Base-by-base conservation (phyloP, 2,113 vertebrate species). In the Setophaga coronata region DNA sequence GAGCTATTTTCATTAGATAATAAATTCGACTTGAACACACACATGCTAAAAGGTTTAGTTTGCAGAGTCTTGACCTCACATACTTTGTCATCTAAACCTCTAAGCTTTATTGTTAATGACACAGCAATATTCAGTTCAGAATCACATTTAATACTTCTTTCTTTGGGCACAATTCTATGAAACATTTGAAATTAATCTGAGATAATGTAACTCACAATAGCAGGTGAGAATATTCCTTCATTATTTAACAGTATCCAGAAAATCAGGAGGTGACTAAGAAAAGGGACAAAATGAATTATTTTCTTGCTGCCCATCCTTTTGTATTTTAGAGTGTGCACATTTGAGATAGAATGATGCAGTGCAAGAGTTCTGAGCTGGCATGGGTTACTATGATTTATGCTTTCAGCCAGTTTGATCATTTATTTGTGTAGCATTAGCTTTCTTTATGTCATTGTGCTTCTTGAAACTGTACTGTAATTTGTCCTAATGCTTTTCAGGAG, bases 11-110 rank as follows among this genome's bases (percentile, higher is more conserved):
- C 96, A 93, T 96, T 95, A 97, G 78, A 60, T 90, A 82, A 97
- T 97, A 97, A 84, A 97, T 97, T 97, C 97, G 78, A 95, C 93
- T 95, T 91, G 89, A 95, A 94, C 61, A 84, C 84, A 92, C 16
- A 95, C 34, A 93, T 70, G 40, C 69, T 95, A 91, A 97, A 97
- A 98, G 64, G 74, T 78, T 97, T 92, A 82, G 66, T 82, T 87
- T 95, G 66, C 88, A 74, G 67, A 50, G 76, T 96, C 54, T 66
- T 86, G 91, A 91, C 70, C 80, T 57, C 79, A 86, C 26, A 77
- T 95, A 66, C 29, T 88, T 58, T 34, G 15, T 77, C 89, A 96
- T 67, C 62, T 77, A 96, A 96, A 94, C 43, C 60, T 16, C 74
- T 96, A 94, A 95, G 88, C 72, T 95, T 96, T 95, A 89, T 34